Percentiles rank a stretch among this genome's conserved stretches.
phyloP scores from a whole-genome alignment of 64 coral and sea anemone species.

The Montipora efflorescens region DNA sequence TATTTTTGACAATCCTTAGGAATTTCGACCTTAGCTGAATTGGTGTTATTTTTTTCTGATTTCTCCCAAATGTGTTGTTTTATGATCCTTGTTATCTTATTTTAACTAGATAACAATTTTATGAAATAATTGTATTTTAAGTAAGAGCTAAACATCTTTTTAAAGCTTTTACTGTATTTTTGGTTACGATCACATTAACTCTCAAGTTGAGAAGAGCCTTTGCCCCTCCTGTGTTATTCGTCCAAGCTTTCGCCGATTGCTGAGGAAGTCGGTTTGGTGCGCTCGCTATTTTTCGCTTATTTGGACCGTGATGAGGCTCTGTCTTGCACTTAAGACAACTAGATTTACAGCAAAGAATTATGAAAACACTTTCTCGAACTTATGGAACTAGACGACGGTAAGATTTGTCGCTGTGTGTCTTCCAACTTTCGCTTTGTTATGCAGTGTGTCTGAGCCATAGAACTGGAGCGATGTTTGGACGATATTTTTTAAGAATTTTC shows the following conservation, averaged over 20 bases:
- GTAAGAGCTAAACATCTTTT: neutral
- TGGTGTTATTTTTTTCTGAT: neutral
- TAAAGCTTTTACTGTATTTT: neutral
- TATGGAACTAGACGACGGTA: slow-evolving; percentile 70
- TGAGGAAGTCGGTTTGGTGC: neutral
- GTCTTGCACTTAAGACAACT: neutral
- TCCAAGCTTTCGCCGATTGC: neutral
- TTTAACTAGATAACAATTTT: neutral
- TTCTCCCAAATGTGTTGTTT: neutral
- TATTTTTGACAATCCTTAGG: neutral
- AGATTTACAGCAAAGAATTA: slow-evolving; percentile 48
- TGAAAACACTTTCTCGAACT: slow-evolving; percentile 77
- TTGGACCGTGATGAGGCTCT: slow-evolving; percentile 61
- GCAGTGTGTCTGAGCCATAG: neutral
- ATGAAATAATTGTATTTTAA: neutral
- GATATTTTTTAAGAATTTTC: neutral
- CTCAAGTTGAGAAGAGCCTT: neutral
- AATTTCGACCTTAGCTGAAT: neutral
- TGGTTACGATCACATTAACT: neutral
- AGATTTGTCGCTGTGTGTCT: neutral
- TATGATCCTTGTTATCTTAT: neutral
- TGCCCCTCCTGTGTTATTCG: slow-evolving; percentile 12
- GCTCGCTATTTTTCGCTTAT: slow-evolving; percentile 1
- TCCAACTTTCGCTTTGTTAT: slow-evolving; percentile 11
- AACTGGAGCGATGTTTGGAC: neutral